Conservation (phyloP, 2,113 vertebrate species). For the Barbus barbus region DNA sequence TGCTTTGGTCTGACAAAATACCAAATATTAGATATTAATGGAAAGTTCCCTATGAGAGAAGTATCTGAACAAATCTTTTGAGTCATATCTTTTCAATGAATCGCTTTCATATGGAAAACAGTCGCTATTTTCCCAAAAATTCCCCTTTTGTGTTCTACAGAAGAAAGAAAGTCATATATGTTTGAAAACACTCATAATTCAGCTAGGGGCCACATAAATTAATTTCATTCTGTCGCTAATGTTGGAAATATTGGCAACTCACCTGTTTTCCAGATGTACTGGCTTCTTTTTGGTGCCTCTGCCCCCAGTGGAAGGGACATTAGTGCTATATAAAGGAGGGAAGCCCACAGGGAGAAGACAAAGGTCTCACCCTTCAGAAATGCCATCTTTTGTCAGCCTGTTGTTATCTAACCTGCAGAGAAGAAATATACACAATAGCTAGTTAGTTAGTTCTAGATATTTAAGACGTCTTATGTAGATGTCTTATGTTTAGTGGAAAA, state of each 20-base stretch:
- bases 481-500: too few species aligned
- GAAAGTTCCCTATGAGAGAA: background rate
- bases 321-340: conserved; percentile 40
- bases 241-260: background rate
- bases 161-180: background rate
- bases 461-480: too few species aligned
- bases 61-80: background rate
- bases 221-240: background rate
- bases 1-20: background rate
- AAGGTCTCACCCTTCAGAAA: conserved; percentile 25
- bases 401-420: conserved; percentile 32
- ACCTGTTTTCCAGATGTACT: conserved; percentile 57
- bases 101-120: background rate
- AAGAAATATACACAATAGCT: background rate
- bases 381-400: conserved; percentile 32
- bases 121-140: background rate
- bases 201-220: background rate
- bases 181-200: background rate
- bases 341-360: conserved; percentile 23
- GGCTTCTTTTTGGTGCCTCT: conserved; percentile 34
- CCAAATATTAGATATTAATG: background rate
- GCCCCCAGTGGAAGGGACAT: conserved; percentile 19
- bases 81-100: background rate
- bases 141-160: background rate
- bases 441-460: too few species aligned